A percentile compares a stretch with the other conserved stretches of the same genome.
These are phyloP conservation scores for Tolypeutes matacus DNA, from an alignment of 2,797 vertebrate genomes.

Conservation along the genomic window DNA sequence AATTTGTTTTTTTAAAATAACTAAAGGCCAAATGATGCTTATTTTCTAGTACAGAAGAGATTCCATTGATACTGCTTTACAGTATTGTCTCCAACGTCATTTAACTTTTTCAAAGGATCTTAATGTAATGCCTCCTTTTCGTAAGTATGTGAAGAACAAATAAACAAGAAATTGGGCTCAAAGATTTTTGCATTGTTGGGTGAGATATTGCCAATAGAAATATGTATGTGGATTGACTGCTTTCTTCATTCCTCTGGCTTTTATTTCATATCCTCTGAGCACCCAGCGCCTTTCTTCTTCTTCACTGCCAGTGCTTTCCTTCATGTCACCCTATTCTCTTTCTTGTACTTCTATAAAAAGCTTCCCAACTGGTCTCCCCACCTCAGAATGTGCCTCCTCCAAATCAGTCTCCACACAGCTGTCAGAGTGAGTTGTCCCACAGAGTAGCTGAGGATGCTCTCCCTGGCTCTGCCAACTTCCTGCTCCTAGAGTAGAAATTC, in stretches of 20 bases:
- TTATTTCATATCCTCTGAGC: not conserved
- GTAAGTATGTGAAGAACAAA: not conserved
- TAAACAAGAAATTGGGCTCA: not conserved
- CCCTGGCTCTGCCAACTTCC: not conserved
- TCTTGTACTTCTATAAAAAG: not conserved
- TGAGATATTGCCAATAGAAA: not conserved
- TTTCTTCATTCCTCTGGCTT: not conserved
- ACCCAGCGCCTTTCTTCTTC: not conserved
- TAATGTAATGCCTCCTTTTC: not conserved
- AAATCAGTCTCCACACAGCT: not conserved
- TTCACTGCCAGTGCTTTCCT: not conserved
- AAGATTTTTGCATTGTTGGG: not conserved
- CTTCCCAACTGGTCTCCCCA: not conserved
- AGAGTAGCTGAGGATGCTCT: not conserved
- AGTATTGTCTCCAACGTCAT: not conserved
- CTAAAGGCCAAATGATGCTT: not conserved
- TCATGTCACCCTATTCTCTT: not conserved
- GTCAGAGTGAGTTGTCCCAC: not conserved
- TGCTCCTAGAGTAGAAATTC: not conserved
- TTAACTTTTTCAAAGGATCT: not conserved
- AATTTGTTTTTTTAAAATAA: not conserved
- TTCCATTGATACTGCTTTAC: not conserved
- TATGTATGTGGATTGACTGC: not conserved
- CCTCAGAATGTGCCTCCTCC: not conserved
- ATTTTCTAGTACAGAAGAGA: constrained; percentile 10